Evolutionary conservation across 1,140 invertebrate genomes (phyloP).

Genomic region (Drosophila burlai): DNA sequence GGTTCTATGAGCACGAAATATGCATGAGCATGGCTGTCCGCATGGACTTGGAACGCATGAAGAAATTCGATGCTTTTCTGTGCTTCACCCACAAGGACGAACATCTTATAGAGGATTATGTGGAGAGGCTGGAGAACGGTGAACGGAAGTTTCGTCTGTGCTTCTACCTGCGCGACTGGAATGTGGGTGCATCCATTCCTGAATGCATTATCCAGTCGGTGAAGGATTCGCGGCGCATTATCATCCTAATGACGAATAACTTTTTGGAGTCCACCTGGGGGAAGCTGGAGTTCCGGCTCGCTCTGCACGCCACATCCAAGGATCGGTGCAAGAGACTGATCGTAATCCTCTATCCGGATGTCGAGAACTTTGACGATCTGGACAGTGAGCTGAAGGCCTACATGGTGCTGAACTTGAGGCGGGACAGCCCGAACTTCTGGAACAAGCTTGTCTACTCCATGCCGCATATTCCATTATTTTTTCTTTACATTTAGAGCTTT

Average conservation of each 20-base stretch:
- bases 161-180: slow-evolving; percentile 12
- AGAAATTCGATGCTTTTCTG: slow-evolving; percentile 1
- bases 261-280: slow-evolving; percentile 1
- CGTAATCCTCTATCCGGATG: no score
- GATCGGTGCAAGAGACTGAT: no score
- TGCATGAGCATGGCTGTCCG: neutral
- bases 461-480: slow-evolving; percentile 9
- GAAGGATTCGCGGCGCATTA: no score
- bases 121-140: slow-evolving; percentile 11
- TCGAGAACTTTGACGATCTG: slow-evolving; percentile 6
- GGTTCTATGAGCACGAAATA: no score
- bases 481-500: no score
- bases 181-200: slow-evolving; percentile 3
- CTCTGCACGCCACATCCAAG: no score
- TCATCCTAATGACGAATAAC: no score
- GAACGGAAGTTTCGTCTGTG: slow-evolving; percentile 8
- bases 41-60: slow-evolving; percentile 2
- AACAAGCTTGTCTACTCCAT: slow-evolving; percentile 33
- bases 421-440: no score
- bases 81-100: slow-evolving; percentile 36
- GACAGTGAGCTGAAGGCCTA: slow-evolving; percentile 20
- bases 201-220: no score
- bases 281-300: slow-evolving; percentile 6
- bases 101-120: slow-evolving; percentile 11
- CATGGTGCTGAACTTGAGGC: no score